These are phyloP conservation scores for Cheilosia scutellata DNA, from an alignment of 2,888 invertebrate genomes.

Conservation along the genomic window DNA sequence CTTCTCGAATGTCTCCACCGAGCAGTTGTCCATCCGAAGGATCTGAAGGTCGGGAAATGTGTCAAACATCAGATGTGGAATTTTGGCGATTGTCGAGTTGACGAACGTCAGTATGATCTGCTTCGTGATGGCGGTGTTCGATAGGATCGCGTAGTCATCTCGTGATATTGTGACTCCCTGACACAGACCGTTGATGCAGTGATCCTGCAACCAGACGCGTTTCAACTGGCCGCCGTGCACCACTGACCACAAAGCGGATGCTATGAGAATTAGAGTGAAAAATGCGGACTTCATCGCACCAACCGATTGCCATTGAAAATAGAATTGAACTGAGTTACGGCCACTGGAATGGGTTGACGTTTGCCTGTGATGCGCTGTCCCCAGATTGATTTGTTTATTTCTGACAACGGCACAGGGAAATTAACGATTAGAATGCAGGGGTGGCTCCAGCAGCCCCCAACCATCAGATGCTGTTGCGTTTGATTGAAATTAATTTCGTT, in stretches of 20 bases:
- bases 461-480: conserved; percentile 18
- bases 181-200: conserved; percentile 81
- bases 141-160: conserved; percentile 82
- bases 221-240: conserved; percentile 79
- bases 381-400: conserved; percentile 41
- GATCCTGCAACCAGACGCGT: conserved; percentile 83
- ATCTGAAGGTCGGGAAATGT: conserved; percentile 82
- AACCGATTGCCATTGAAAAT: conserved; percentile 70
- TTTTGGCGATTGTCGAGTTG: conserved; percentile 82
- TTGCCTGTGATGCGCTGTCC: conserved; percentile 1
- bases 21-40: conserved; percentile 82
- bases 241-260: conserved; percentile 16
- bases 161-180: conserved; percentile 80
- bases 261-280: conserved; percentile 25
- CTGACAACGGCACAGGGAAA: conserved; percentile 48
- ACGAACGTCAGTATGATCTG: conserved; percentile 81
- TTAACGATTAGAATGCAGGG: conserved; percentile 45
- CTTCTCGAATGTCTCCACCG: conserved; percentile 81
- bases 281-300: conserved; percentile 46
- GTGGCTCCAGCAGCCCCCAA: conserved; percentile 1
- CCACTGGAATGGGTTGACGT: background rate
- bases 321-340: conserved; percentile 61
- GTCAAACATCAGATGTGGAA: conserved; percentile 82
- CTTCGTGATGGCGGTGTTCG: conserved; percentile 80
- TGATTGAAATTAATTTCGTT: conserved; percentile 64